Evolutionary conservation across 2,888 invertebrate genomes (phyloP).

Genomic region (Lumbricus terrestris): DNA sequence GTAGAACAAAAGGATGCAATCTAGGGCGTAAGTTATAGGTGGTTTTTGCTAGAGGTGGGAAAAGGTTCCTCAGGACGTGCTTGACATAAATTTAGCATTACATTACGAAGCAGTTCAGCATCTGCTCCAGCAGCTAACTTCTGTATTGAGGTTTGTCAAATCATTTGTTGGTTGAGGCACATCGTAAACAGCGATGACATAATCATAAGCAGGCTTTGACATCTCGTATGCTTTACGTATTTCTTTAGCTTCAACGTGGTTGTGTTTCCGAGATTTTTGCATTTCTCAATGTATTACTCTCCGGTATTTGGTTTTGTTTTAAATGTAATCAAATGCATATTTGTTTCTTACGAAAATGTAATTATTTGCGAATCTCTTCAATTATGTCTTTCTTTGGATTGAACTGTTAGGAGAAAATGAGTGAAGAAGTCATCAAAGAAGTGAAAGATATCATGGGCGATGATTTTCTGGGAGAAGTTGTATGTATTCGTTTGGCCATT

Average conservation of each 20-base stretch:
- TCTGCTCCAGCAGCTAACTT: too few relatives aligned
- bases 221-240: not conserved
- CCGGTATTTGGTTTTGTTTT: not conserved
- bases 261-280: not conserved
- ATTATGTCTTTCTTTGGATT: not conserved
- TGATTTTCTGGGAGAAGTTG: not conserved
- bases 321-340: not conserved
- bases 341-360: not conserved
- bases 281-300: not conserved
- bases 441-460: slow-evolving; percentile 4
- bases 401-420: not conserved
- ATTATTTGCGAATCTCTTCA: not conserved
- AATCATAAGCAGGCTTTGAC: not conserved
- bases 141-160: too few relatives aligned
- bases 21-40: too few relatives aligned
- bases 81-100: too few relatives aligned
- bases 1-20: too few relatives aligned
- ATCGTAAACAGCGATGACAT: not conserved
- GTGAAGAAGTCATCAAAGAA: not conserved
- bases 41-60: too few relatives aligned
- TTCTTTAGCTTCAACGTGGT: not conserved
- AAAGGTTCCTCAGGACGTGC: too few relatives aligned
- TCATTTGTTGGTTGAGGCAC: not conserved
- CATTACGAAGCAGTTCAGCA: too few relatives aligned
- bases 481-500: not conserved